Percentiles rank a stretch among this genome's conserved stretches.
phyloP scores from a whole-genome alignment of 2,888 invertebrate species.

The Catonia carolina region DNA sequence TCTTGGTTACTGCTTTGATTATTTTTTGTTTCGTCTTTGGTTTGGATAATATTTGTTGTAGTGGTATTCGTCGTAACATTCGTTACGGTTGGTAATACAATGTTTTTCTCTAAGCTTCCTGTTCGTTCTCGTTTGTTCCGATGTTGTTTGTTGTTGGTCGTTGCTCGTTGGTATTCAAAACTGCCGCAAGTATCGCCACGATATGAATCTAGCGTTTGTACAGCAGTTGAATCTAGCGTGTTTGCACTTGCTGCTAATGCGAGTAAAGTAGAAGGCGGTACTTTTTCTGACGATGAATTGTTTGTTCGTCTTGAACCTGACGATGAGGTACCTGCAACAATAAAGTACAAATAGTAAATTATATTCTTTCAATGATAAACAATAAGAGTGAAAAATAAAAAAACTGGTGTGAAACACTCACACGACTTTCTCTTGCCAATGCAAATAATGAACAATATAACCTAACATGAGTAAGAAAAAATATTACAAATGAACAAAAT shows the following conservation, averaged over 20 bases:
- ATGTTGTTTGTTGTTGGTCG: slow-evolving; percentile 38
- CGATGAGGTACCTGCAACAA: slow-evolving; percentile 27
- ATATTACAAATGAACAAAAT: too few species aligned
- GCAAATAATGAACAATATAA: too few species aligned
- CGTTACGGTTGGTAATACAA: neutral
- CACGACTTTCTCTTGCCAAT: too few species aligned
- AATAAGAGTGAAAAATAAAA: too few species aligned
- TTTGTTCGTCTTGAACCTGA: slow-evolving; percentile 30
- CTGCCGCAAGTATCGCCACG: slow-evolving; percentile 57
- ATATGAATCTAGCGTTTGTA: slow-evolving; percentile 55
- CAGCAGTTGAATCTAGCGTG: slow-evolving; percentile 45
- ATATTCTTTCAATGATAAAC: too few species aligned
- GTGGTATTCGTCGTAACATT: neutral
- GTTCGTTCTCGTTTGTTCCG: slow-evolving; percentile 41
- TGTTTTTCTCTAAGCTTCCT: slow-evolving; percentile 25
- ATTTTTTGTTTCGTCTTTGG: slow-evolving; percentile 9
- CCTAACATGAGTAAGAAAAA: too few species aligned
- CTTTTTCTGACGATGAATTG: slow-evolving; percentile 29
- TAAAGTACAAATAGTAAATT: neutral
- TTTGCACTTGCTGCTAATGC: slow-evolving; percentile 46
- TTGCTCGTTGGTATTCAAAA: slow-evolving; percentile 50
- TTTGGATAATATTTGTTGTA: slow-evolving; percentile 5
- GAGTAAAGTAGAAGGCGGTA: slow-evolving; percentile 54
- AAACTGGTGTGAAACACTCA: too few species aligned
- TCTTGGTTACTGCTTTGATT: slow-evolving; percentile 15